Base-by-base conservation (phyloP, 1,140 invertebrate genomes). In the Pogonomyrmex barbatus region DNA sequence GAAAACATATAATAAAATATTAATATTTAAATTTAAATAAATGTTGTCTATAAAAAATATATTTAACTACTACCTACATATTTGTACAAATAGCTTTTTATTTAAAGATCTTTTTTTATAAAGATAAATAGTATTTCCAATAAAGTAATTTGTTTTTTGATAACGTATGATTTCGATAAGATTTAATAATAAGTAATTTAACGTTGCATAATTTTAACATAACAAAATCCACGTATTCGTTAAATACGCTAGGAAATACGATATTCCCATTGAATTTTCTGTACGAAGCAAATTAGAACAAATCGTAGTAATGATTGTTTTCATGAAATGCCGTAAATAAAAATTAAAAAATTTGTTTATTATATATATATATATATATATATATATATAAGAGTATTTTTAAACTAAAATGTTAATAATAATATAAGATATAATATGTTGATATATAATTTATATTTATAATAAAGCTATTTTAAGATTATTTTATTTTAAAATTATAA, bases 21-120 rank as follows among this genome's bases (percentile, higher is more conserved):
- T 36, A 24, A 9, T n/a, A 42, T 65, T 42, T 2, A n/a, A 65
- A 71, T 52, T 50, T 52, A 71, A 71, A 71, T 71, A 24, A 42
- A 67, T 42, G 2, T 67, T 42, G 4, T 24, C 4, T 45, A 45
- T 30, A 56, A n/a, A 56, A n/a, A n/a, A 30, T 71, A 50, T 33
- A 50, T 24, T 24, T 71, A 36, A 71, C 17, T 71, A 14, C 52
- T 8, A 36, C 6, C 24, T 17, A 70, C 0, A 14, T 70, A 17
- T 47, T 70, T 30, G 24, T 70, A 67, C 0, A 62, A 62, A 62
- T 4, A 30, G 24, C 6, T 70, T n/a, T 70, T 50, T 50, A 24
- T 24, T 24, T 24, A 24, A 6, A 70, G 30, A 9, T 24, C 50
- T 30, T 30, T 24, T 50, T 10, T 67, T n/a, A 42, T 24, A 67